These are phyloP conservation scores for Azorinus chamasolen DNA, from an alignment of 2,888 invertebrate species.

Conservation along the genomic window DNA sequence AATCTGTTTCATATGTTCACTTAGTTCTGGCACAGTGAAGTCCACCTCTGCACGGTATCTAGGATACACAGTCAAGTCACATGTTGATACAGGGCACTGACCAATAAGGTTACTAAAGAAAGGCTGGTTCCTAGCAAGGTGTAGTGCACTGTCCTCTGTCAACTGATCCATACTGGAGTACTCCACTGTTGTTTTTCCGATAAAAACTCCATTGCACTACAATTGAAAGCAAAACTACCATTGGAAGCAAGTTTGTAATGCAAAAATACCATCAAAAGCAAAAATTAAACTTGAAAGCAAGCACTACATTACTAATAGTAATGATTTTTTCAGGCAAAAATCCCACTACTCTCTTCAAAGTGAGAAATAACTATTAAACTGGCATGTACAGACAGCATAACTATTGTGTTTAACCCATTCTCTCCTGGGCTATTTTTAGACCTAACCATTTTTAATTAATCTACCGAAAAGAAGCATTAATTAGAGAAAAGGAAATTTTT, in stretches of 20 bases:
- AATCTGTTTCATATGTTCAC: background rate
- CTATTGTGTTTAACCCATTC: too few relatives aligned
- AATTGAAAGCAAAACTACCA: background rate
- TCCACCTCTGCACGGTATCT: background rate
- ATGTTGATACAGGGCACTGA: background rate
- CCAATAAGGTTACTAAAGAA: background rate
- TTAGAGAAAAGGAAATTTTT: too few relatives aligned
- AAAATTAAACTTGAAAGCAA: too few relatives aligned
- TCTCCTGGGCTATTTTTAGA: too few relatives aligned
- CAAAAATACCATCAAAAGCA: background rate
- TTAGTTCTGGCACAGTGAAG: background rate
- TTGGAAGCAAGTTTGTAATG: background rate
- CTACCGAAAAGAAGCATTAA: too few relatives aligned
- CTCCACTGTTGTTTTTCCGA: conserved; percentile 15
- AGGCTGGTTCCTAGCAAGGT: background rate
- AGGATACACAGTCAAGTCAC: background rate
- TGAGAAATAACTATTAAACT: too few relatives aligned
- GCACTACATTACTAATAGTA: too few relatives aligned
- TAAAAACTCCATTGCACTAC: conserved; percentile 34
- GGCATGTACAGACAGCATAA: too few relatives aligned
- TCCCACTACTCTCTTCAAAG: too few relatives aligned
- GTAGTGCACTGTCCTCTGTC: conserved; percentile 22
- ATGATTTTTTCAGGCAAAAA: too few relatives aligned
- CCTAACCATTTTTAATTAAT: too few relatives aligned
- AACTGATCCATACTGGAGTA: conserved; percentile 1